phyloP scores from a whole-genome alignment of 1,140 invertebrate genomes.

The Cydia splendana region DNA sequence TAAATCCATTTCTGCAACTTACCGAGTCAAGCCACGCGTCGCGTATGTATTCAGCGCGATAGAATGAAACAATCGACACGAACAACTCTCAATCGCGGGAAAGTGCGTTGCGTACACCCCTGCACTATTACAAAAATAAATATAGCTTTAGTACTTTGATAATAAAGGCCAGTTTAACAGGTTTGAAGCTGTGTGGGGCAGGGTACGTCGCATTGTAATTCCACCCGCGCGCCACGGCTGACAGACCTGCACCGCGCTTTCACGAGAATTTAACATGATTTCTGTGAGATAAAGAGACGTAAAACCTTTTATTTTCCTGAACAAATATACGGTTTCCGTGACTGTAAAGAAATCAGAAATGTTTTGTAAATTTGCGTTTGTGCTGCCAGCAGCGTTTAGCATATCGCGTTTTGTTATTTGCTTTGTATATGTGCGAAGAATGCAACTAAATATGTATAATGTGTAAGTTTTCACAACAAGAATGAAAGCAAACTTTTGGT shows the following conservation, averaged over 20 bases:
- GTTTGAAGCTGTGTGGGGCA: neutral
- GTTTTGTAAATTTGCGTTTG: conserved; percentile 10
- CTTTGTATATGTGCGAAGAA: neutral
- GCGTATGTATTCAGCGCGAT: conserved; percentile 17
- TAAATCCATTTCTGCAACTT: conserved; percentile 10
- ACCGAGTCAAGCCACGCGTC: neutral
- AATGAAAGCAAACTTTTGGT: too few relatives aligned
- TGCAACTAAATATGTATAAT: neutral
- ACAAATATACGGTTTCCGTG: conserved; percentile 26
- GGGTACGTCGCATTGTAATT: conserved; percentile 20
- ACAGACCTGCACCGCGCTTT: conserved; percentile 25
- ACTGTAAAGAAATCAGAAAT: conserved; percentile 31
- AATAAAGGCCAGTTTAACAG: neutral
- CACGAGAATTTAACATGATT: conserved; percentile 31
- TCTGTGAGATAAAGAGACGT: conserved; percentile 29
- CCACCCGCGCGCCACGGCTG: neutral
- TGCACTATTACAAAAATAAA: neutral
- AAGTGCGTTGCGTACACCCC: conserved; percentile 24
- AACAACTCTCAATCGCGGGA: conserved; percentile 27
- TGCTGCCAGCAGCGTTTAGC: conserved; percentile 1
- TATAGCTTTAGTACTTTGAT: neutral
- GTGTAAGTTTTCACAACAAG: too few relatives aligned
- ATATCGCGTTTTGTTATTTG: conserved; percentile 3
- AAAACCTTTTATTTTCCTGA: conserved; percentile 32
- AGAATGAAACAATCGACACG: conserved; percentile 29